Evolutionary conservation across 1,140 invertebrate species (phyloP).

Genomic region (Octopus sinensis): DNA sequence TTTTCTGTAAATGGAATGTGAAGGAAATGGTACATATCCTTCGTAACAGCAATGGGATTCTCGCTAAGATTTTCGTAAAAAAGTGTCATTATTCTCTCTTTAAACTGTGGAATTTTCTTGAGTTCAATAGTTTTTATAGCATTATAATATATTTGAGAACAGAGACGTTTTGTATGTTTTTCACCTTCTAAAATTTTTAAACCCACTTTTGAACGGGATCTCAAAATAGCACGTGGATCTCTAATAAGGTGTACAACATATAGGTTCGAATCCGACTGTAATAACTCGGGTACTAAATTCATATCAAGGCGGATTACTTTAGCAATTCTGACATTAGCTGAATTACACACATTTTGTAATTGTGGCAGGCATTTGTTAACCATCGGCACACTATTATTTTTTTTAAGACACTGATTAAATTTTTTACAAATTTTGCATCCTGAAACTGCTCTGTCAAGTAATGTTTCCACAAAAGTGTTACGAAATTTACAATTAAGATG

Average conservation of each 20-base stretch:
- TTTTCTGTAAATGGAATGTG: background rate
- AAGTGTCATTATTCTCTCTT: background rate
- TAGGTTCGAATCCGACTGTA: slow-evolving; percentile 7
- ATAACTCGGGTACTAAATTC: background rate
- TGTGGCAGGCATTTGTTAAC: slow-evolving; percentile 13
- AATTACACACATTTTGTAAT: slow-evolving; percentile 14
- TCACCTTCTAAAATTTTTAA: too few species aligned
- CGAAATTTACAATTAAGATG: background rate
- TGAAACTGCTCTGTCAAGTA: background rate
- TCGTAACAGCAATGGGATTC: background rate
- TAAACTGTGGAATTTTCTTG: background rate
- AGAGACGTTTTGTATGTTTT: background rate
- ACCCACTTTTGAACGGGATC: background rate
- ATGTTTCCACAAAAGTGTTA: background rate
- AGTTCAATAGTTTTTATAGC: background rate
- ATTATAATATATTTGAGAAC: background rate
- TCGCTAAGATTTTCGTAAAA: background rate
- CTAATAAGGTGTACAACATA: slow-evolving; percentile 23
- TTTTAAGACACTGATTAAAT: background rate
- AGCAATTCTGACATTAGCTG: slow-evolving; percentile 8
- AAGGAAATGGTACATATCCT: background rate
- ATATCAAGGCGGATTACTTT: slow-evolving; percentile 23
- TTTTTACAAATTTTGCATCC: background rate
- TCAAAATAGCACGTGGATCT: slow-evolving; percentile 23
- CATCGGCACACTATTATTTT: background rate